A percentile compares a stretch with the other conserved stretches of the same genome.
Evolutionary conservation across 2,113 vertebrate species (phyloP).

Genomic region (Nannobrachium achirus): DNA sequence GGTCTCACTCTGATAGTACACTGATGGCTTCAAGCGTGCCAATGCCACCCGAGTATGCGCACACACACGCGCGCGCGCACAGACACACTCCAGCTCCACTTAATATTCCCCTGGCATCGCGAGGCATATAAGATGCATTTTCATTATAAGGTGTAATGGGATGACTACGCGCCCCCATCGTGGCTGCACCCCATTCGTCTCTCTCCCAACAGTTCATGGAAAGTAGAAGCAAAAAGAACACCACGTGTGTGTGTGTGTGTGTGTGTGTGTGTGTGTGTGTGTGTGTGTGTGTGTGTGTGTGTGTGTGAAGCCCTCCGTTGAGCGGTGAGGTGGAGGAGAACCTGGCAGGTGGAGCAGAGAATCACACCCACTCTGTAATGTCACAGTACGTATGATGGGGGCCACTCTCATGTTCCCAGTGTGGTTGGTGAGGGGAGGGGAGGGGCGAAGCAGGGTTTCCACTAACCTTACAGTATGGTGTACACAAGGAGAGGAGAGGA

Average conservation of each 20-base stretch:
- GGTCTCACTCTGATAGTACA: too few species aligned
- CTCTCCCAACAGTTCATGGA: conserved; percentile 3
- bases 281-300: too few species aligned
- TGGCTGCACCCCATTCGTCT: neutral
- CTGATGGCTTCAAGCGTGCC: too few species aligned
- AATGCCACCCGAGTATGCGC: too few species aligned
- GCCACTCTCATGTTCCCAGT: neutral
- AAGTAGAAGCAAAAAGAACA: too few species aligned
- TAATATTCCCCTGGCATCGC: neutral
- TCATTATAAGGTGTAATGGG: conserved; percentile 1
- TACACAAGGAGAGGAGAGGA: neutral
- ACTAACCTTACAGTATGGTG: neutral
- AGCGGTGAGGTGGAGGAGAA: conserved; percentile 4
- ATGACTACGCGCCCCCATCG: neutral
- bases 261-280: too few species aligned
- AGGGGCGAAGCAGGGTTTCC: neutral
- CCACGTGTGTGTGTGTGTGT: too few species aligned
- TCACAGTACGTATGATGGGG: neutral
- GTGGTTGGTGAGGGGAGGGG: too few species aligned
- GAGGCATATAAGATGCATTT: neutral
- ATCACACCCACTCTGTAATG: conserved; percentile 1
- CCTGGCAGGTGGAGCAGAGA: conserved; percentile 4
- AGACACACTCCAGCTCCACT: neutral
- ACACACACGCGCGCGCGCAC: neutral
- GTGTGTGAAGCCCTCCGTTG: too few species aligned